Percentiles rank a stretch among this genome's conserved stretches.
Evolutionary conservation across 2,797 vertebrate genomes (phyloP).

Genomic region (Malurus splendens): DNA sequence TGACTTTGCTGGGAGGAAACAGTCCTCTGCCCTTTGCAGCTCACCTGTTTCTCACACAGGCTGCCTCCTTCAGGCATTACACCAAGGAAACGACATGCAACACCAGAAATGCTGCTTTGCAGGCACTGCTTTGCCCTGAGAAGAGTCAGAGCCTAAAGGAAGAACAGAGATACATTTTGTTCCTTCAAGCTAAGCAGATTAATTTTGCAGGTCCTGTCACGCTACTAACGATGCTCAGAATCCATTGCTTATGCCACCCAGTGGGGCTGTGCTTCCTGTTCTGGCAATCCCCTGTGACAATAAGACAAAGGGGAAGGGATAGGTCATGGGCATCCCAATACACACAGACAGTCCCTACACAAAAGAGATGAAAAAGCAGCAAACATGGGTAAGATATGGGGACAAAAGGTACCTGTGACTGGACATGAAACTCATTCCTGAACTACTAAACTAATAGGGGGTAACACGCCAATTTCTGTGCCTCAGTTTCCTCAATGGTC

Average conservation of each 20-base stretch:
- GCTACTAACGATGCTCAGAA: not conserved
- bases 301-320: too few relatives aligned
- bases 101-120: not conserved
- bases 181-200: not conserved
- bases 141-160: constrained; percentile 1
- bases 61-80: constrained; percentile 11
- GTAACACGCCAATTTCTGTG: not conserved
- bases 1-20: not conserved
- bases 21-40: not conserved
- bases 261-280: not conserved
- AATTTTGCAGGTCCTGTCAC: constrained; percentile 14
- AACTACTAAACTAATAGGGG: not conserved
- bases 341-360: not conserved
- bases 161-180: not conserved
- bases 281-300: not conserved
- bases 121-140: not conserved
- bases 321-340: not conserved
- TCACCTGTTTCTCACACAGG: not conserved
- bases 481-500: not conserved
- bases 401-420: not conserved
- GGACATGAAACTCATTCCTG: not conserved
- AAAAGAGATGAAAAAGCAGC: not conserved
- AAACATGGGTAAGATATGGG: not conserved
- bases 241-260: not conserved
- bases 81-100: not conserved